Base-by-base conservation (phyloP, 2,113 vertebrate genomes). In the Papio anubis region DNA sequence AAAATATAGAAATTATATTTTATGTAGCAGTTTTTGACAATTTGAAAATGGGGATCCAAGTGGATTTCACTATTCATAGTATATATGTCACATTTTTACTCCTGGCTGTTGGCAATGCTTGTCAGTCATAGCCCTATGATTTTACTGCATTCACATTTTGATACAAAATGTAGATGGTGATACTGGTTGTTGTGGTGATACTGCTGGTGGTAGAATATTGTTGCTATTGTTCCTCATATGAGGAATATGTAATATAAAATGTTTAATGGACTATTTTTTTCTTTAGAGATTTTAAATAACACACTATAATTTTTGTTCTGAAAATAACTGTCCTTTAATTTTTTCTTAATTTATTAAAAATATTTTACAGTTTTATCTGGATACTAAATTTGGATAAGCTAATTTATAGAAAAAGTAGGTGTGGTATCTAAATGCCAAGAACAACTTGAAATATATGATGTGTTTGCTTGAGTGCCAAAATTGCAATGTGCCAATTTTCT, bases 1-100 rank as follows among this genome's bases (percentile, higher is more conserved):
- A 10, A 21, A 93, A 93, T 93, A 91, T 88, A 76, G 3, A 66
- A 97, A 94, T 93, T 35, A 82, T 81, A 90, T 93, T 92, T 52
- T 48, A 59, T 94, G 52, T 16, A 84, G 57, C 80, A 89, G 45
- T 78, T 93, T 92, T 83, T 66, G 38, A 76, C 18, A 96, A 75
- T 9, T 45, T 57, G 38, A 93, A 93, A 45, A 84, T 84, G 7
- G 1, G 20, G 84, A 93, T 89, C 9, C 6, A 57, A 32, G 13
- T 32, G 16, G 50, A 27, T 76, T 66, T 66, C 64, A 14, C 23
- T 57, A 66, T 82, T 55, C 55, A 64, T 64, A 30, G 52, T 64
- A 76, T 48, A 57, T 40, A 32, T 59, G 9, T 68, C 23, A 93
- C 32, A 66, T 66, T 92, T 85, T 55, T 27, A 55, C 55, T 68